Percentiles rank a stretch among this genome's conserved stretches.
Conservation (phyloP, 2,113 vertebrate genomes). For the Podarcis raffonei region DNA sequence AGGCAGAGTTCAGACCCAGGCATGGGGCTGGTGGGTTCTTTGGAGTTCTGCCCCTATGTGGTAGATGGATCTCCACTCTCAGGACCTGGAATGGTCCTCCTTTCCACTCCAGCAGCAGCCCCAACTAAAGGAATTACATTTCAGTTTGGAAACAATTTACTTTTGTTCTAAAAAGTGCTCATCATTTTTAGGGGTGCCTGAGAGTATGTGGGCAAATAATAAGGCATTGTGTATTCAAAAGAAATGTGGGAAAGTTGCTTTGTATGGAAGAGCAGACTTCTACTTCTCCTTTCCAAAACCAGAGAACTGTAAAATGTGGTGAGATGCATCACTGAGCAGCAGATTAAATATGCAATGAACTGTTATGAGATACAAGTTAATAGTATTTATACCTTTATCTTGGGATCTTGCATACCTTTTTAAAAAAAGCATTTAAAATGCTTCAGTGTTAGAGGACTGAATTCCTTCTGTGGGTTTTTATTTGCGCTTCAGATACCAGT, state of each 20-base stretch:
- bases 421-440: neutral
- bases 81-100: too few relatives aligned
- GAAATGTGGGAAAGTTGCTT: neutral
- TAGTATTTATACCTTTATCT: neutral
- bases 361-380: conserved; percentile 12
- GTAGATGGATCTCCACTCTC: too few relatives aligned
- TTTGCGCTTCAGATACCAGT: neutral
- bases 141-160: too few relatives aligned
- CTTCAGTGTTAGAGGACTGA: neutral
- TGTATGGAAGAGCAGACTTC: neutral
- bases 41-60: too few relatives aligned
- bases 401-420: neutral
- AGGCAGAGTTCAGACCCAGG: too few relatives aligned
- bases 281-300: neutral
- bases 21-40: too few relatives aligned
- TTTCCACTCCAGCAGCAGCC: too few relatives aligned
- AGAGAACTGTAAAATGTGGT: neutral
- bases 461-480: neutral
- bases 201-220: neutral
- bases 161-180: fast-evolving
- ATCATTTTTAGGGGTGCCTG: neutral
- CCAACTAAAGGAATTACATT: too few relatives aligned
- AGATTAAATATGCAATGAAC: conserved; percentile 12
- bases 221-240: neutral
- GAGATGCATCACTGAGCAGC: neutral